These are phyloP conservation scores for Operophtera brumata DNA, from an alignment of 2,888 invertebrate genomes.

Conservation along the genomic window DNA sequence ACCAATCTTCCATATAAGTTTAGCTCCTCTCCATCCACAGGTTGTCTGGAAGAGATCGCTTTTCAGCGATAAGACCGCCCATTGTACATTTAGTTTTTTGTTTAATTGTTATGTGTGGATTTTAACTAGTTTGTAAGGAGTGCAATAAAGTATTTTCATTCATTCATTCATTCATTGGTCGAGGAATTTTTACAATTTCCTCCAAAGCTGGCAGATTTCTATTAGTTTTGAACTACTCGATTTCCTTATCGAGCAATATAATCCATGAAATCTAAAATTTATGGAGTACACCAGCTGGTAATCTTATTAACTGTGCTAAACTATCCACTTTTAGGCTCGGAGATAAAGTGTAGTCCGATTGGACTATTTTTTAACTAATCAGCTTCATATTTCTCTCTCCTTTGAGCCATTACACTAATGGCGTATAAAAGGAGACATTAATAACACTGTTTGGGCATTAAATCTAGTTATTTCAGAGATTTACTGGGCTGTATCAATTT, in stretches of 20 bases:
- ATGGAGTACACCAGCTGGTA: background rate
- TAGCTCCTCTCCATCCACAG: too few species aligned
- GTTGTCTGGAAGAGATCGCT: too few species aligned
- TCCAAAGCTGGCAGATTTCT: too few species aligned
- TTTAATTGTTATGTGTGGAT: too few species aligned
- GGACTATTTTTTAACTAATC: constrained; percentile 35
- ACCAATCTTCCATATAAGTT: too few species aligned
- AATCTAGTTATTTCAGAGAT: constrained; percentile 22
- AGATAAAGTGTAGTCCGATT: constrained; percentile 44
- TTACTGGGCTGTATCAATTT: constrained; percentile 11
- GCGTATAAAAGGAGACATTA: constrained; percentile 30
- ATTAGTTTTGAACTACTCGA: too few species aligned
- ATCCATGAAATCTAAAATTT: background rate
- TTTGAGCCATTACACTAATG: constrained; percentile 30
- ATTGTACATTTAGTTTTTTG: too few species aligned
- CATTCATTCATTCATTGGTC: too few species aligned
- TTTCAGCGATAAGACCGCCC: too few species aligned
- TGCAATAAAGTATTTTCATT: too few species aligned
- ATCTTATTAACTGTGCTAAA: background rate
- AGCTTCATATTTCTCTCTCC: constrained; percentile 22
- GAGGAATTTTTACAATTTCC: too few species aligned
- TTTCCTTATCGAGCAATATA: background rate
- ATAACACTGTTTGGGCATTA: constrained; percentile 25
- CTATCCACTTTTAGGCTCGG: constrained; percentile 7
- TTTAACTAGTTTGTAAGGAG: too few species aligned